A percentile compares a stretch with the other conserved stretches of the same genome.
Conservation (phyloP, 2,113 vertebrate genomes). For the Takifugu flavidus region DNA sequence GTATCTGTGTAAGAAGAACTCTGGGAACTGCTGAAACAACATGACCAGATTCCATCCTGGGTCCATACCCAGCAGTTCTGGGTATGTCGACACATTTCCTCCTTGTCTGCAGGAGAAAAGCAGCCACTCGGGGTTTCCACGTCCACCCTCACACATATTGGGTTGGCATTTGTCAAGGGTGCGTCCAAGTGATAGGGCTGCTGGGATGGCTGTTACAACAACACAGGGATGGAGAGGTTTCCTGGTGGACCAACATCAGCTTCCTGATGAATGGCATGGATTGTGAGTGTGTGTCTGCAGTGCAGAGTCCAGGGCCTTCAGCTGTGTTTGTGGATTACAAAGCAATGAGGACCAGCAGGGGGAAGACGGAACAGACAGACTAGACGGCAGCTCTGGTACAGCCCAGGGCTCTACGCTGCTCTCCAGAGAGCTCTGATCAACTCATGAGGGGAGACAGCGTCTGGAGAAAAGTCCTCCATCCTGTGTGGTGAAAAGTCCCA, state of each 20-base stretch:
- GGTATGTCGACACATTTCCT: no score
- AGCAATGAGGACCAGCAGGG: constrained; percentile 39
- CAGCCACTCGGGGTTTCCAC: no score
- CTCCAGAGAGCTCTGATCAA: constrained; percentile 45
- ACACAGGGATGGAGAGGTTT: background rate
- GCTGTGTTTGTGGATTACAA: constrained; percentile 44
- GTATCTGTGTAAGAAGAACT: no score
- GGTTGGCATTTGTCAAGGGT: background rate
- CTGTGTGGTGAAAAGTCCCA: background rate
- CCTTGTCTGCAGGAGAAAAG: no score
- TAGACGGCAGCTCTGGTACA: constrained; percentile 36
- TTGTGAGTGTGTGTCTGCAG: constrained; percentile 11
- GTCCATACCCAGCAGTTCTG: no score
- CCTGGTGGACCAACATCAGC: background rate
- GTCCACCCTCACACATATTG: no score
- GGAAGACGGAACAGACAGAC: constrained; percentile 34
- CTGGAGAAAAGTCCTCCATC: constrained; percentile 25
- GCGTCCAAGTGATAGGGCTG: background rate
- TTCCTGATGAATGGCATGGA: background rate
- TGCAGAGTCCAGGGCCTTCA: background rate
- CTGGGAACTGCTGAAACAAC: no score
- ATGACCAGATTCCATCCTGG: no score
- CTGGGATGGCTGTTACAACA: background rate
- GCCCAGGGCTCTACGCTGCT: constrained; percentile 44
- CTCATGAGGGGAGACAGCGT: constrained; percentile 21